Conservation (phyloP, 2,113 vertebrate genomes). For the Seriola dumerili region DNA sequence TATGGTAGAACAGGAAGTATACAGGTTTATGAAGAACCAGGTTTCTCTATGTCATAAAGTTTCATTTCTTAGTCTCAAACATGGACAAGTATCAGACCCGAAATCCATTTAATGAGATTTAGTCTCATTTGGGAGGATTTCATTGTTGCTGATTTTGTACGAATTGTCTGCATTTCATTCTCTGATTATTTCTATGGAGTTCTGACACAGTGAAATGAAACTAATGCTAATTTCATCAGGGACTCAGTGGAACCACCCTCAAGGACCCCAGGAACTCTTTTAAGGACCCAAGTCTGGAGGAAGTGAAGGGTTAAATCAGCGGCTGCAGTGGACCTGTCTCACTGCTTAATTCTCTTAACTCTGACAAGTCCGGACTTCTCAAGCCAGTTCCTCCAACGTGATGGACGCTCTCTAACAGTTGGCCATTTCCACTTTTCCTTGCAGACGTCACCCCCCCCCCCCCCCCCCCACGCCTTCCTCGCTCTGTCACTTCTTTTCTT, state of each 20-base stretch:
- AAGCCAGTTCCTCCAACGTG: slow-evolving; percentile 36
- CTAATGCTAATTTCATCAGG: slow-evolving; percentile 16
- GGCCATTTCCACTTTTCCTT: slow-evolving; percentile 63
- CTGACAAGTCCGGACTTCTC: slow-evolving; percentile 57
- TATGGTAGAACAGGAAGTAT: too few relatives aligned
- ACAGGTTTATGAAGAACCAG: neutral
- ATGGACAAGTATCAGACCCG: neutral
- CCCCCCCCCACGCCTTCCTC: neutral
- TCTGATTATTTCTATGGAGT: slow-evolving; percentile 17
- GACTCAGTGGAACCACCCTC: neutral
- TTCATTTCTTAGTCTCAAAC: neutral
- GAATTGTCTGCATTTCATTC: slow-evolving; percentile 24
- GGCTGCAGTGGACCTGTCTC: slow-evolving; percentile 6
- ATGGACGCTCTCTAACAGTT: slow-evolving; percentile 57
- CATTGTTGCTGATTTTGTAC: slow-evolving; percentile 15
- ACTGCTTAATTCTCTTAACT: slow-evolving; percentile 42
- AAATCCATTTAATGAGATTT: slow-evolving; percentile 33
- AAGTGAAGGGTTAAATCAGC: slow-evolving; percentile 48
- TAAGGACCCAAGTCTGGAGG: neutral
- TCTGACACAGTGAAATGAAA: slow-evolving; percentile 5
- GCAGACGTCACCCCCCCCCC: neutral
- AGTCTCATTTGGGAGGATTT: slow-evolving; percentile 20
- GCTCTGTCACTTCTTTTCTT: slow-evolving; percentile 45
- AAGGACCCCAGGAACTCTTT: neutral
- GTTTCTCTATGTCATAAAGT: neutral